These are phyloP conservation scores for Caenorhabditis latens DNA, from an alignment of 1,140 invertebrate species.

Conservation along the genomic window DNA sequence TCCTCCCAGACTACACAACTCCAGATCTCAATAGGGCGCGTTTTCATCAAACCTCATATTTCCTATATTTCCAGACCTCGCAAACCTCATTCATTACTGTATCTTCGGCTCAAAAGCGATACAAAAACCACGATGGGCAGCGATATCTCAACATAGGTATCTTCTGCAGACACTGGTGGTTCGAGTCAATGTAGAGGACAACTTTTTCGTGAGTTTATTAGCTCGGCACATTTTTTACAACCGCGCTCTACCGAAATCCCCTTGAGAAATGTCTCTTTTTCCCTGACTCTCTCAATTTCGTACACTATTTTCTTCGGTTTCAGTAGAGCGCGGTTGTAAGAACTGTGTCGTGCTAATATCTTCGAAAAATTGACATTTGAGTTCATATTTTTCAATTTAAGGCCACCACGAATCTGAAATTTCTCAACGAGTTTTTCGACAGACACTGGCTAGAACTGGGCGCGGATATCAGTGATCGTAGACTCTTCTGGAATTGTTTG, in stretches of 20 bases:
- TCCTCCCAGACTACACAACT: too few species aligned
- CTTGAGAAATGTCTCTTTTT: too few species aligned
- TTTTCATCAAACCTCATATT: too few species aligned
- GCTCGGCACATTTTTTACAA: too few species aligned
- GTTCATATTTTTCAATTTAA: too few species aligned
- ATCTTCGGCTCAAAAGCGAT: neutral
- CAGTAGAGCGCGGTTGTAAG: neutral
- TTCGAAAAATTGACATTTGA: too few species aligned
- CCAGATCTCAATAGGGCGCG: too few species aligned
- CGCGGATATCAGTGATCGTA: slow-evolving; percentile 52
- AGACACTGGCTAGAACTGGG: slow-evolving; percentile 62
- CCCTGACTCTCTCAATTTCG: too few species aligned
- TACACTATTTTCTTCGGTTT: too few species aligned
- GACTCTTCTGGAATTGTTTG: slow-evolving; percentile 60
- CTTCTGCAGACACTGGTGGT: neutral
- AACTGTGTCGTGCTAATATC: too few species aligned
- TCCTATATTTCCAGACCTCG: neutral
- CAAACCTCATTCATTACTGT: neutral
- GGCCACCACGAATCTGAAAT: slow-evolving; percentile 40
- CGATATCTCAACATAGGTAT: neutral
- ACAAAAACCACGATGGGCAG: neutral
- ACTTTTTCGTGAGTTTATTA: slow-evolving; percentile 6
- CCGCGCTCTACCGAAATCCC: too few species aligned
- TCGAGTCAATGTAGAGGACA: slow-evolving; percentile 18
- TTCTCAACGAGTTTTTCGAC: slow-evolving; percentile 61